Evolutionary conservation across 2,113 vertebrate species (phyloP).

Genomic region (Chionodraco myersi): DNA sequence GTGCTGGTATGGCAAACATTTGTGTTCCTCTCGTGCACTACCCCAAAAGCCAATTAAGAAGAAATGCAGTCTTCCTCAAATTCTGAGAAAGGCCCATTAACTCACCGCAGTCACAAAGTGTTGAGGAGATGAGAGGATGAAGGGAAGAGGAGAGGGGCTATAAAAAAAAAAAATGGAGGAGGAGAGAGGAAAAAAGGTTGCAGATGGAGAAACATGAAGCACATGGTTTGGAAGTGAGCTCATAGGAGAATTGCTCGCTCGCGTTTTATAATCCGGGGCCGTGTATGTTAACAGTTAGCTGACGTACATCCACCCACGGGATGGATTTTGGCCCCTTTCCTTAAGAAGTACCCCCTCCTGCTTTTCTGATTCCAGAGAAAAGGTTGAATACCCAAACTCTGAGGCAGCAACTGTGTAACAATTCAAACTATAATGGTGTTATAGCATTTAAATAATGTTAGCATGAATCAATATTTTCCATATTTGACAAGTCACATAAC

Average conservation of each 20-base stretch:
- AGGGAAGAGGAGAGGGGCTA: constrained; percentile 63
- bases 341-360: constrained; percentile 24
- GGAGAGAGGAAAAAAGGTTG: constrained; percentile 71
- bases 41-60: constrained; percentile 70
- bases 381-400: constrained; percentile 8
- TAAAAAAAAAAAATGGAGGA: constrained; percentile 57
- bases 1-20: constrained; percentile 46
- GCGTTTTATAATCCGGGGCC: constrained; percentile 81
- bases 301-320: constrained; percentile 73
- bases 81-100: constrained; percentile 68
- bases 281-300: constrained; percentile 82
- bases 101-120: constrained; percentile 66
- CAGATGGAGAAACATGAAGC: constrained; percentile 87
- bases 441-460: background rate
- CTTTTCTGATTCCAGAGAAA: constrained; percentile 32
- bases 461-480: background rate
- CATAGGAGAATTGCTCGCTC: constrained; percentile 79
- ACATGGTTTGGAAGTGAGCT: constrained; percentile 85
- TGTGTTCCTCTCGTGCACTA: constrained; percentile 59
- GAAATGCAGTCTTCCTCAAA: constrained; percentile 65
- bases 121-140: constrained; percentile 64
- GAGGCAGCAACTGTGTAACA: background rate
- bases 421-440: background rate
- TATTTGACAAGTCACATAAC: background rate
- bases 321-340: constrained; percentile 54